phyloP scores from a whole-genome alignment of 92 coral and sea anemone species.

The Porites evermanni region DNA sequence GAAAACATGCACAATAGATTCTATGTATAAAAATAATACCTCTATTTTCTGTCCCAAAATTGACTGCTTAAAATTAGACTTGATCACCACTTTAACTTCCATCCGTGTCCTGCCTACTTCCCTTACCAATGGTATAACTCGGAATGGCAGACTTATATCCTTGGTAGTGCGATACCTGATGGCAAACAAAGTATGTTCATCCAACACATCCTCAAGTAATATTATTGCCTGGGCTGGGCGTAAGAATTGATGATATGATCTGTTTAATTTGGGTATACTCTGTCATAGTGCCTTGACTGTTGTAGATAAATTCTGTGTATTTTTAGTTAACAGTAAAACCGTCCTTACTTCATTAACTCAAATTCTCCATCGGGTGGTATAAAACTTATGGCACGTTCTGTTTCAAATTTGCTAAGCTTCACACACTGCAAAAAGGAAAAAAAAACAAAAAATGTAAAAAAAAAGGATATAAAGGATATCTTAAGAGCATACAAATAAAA shows the following conservation, averaged over 20 bases:
- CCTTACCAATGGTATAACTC: conserved; percentile 96
- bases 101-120: conserved; percentile 96
- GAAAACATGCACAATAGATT: not conserved
- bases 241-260: not conserved
- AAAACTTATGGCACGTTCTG: conserved; percentile 97
- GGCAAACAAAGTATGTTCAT: too few species aligned
- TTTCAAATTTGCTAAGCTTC: conserved; percentile 98
- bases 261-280: not conserved
- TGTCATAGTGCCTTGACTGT: not conserved
- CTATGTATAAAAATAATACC: conserved; percentile 48
- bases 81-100: conserved; percentile 98
- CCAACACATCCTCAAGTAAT: too few species aligned
- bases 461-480: too few species aligned
- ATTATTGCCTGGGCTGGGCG: not conserved
- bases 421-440: conserved; percentile 80
- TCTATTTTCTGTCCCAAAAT: conserved; percentile 97
- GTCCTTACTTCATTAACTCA: conserved; percentile 92
- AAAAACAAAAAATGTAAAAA: not conserved
- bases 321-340: not conserved
- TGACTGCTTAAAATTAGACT: conserved; percentile 98
- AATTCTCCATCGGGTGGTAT: conserved; percentile 99
- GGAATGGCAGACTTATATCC: conserved; percentile 96
- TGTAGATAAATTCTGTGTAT: too few species aligned
- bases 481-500: too few species aligned
- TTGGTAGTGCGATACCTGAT: conserved; percentile 96